phyloP scores from a whole-genome alignment of 2,797 vertebrate species.

The Dallia pectoralis region DNA sequence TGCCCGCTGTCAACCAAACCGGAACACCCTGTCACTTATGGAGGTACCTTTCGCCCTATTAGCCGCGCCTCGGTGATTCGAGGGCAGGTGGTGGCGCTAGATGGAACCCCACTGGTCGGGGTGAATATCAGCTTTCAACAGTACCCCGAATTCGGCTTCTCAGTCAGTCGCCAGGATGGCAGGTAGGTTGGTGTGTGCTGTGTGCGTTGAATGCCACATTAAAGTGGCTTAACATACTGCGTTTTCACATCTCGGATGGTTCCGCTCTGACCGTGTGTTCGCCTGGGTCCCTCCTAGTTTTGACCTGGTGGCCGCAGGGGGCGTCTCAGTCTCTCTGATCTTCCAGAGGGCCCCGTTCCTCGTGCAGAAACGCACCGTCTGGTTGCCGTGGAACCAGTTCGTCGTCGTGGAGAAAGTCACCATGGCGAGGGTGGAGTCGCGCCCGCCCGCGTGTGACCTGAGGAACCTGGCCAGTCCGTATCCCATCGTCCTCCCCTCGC shows the following conservation, averaged over 20 bases:
- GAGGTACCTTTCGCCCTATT: neutral
- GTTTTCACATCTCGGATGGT: neutral
- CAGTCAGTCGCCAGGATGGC: constrained; percentile 87
- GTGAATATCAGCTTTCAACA: constrained; percentile 86
- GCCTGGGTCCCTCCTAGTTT: constrained; percentile 68
- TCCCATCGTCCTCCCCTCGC: constrained; percentile 83
- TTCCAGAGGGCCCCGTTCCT: constrained; percentile 87
- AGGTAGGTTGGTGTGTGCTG: constrained; percentile 64
- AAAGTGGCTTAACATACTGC: neutral
- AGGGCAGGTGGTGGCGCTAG: constrained; percentile 80
- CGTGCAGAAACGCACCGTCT: constrained; percentile 79
- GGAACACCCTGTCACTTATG: neutral
- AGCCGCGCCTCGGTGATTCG: constrained; percentile 81
- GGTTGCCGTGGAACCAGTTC: constrained; percentile 88
- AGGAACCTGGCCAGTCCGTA: constrained; percentile 80
- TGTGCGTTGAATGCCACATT: neutral
- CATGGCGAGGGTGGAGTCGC: constrained; percentile 74
- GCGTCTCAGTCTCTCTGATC: constrained; percentile 78
- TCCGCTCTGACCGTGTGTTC: neutral
- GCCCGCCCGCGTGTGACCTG: constrained; percentile 73
- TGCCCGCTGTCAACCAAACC: neutral
- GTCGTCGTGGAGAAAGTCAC: constrained; percentile 81
- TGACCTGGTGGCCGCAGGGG: constrained; percentile 83
- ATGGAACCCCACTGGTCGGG: constrained; percentile 84
- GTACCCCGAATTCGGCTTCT: constrained; percentile 82